Evolutionary conservation across 2,113 vertebrate species (phyloP), one percentile per base, ranked within the genome.

Genomic region (Xenopus borealis): DNA sequence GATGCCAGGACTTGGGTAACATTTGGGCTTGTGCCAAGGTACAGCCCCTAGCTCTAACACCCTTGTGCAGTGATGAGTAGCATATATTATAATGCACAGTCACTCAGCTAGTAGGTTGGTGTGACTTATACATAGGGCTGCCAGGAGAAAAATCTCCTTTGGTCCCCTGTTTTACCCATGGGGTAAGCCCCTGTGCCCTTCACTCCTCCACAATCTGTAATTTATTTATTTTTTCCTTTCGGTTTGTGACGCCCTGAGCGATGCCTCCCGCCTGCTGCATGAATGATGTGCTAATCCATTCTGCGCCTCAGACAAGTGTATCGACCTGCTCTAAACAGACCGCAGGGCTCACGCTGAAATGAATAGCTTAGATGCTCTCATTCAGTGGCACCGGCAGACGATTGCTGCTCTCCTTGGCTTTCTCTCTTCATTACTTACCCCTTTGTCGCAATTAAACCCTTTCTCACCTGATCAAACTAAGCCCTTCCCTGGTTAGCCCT

Each of bases 281-380:
- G 93, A 95, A 94, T 94, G 94, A 94, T 94, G 93, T 94, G 90
- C 93, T 94, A 95, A 95, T 95, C 92, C 93, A 94, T 95, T 94
- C 94, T 94, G 93, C 93, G 93, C 94, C 93, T 95, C 91, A 95
- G 94, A 94, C 93, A 95, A 94, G 91, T 95, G 91, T 94, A 95
- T 94, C 94, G 93, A 95, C 94, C 93, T 94, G 74, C 90, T 94
- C 94, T 94, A 95, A 95, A 94, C 93, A 95, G 93, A 95, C 94
- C 93, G 91, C 89, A 93, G 93, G 93, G 94, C 94, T 94, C 89
- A 93, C 91, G 88, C 89, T 88, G 93, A 95, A 95, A 94, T 95
- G 93, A 94, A 94, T 94, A 91, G 92, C 69, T 72, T 62, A 66
- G 76, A 57, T 71, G 57, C 55, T 40, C 70, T 67, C 69, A 78